Percentiles rank a stretch among this genome's conserved stretches.
Conservation (phyloP, 2,888 invertebrate genomes). For the Brachylomia viminalis region DNA sequence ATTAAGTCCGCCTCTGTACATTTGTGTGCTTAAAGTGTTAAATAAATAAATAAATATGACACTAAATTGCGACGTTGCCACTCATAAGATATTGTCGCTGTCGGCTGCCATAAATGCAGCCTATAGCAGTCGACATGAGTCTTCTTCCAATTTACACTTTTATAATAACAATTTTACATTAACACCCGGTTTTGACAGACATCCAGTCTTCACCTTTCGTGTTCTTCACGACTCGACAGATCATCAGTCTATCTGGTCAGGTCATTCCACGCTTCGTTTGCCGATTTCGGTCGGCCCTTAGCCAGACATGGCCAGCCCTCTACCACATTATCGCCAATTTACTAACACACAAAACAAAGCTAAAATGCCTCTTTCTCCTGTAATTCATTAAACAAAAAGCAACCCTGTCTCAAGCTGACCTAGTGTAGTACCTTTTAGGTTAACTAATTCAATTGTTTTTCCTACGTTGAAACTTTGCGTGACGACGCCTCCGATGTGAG, state of each 20-base stretch:
- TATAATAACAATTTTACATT: too few relatives aligned
- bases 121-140: too few relatives aligned
- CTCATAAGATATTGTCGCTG: too few relatives aligned
- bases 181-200: not conserved
- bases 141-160: not conserved
- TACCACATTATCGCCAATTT: not conserved
- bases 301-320: not conserved
- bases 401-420: constrained; percentile 8
- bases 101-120: not conserved
- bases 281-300: not conserved
- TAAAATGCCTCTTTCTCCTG: not conserved
- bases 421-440: constrained; percentile 29
- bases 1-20: too few relatives aligned
- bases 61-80: too few relatives aligned
- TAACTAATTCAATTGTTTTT: constrained; percentile 58
- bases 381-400: not conserved
- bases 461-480: constrained; percentile 72
- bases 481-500: constrained; percentile 71
- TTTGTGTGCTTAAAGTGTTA: too few relatives aligned
- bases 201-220: not conserved
- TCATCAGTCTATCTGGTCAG: not conserved
- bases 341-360: not conserved
- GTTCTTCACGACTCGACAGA: too few relatives aligned
- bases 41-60: too few relatives aligned
- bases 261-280: not conserved